These are phyloP conservation scores for Maccullochella peelii DNA, from an alignment of 2,113 vertebrate species.

Conservation along the genomic window DNA sequence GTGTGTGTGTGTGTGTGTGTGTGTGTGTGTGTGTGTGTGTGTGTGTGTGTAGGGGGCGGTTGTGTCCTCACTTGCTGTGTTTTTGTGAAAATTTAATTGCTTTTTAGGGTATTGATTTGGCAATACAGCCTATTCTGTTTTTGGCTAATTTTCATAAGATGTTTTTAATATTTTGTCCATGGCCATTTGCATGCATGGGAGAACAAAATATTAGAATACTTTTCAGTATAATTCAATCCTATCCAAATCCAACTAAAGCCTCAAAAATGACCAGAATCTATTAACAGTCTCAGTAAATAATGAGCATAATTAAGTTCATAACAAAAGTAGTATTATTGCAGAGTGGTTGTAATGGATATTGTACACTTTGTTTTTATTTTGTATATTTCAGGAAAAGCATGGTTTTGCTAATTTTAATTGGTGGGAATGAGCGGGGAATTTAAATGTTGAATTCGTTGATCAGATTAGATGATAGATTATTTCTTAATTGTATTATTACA, in stretches of 20 bases:
- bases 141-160: background rate
- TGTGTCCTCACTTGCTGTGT: constrained; percentile 17
- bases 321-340: background rate
- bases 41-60: background rate
- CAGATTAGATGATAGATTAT: too few relatives aligned
- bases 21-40: background rate
- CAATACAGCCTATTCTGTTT: constrained; percentile 32
- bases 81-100: constrained; percentile 47
- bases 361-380: background rate
- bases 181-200: background rate
- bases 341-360: background rate
- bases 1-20: background rate
- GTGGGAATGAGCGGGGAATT: background rate
- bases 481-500: background rate
- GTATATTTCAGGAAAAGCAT: background rate
- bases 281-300: background rate
- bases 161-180: constrained; percentile 19
- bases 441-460: background rate
- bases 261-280: background rate
- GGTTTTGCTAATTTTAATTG: background rate
- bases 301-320: background rate
- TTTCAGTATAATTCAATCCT: background rate
- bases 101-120: constrained; percentile 42
- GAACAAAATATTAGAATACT: background rate
- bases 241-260: constrained; percentile 4